Conservation (phyloP, 1,140 invertebrate species). For the Helicorthomorpha holstii region DNA sequence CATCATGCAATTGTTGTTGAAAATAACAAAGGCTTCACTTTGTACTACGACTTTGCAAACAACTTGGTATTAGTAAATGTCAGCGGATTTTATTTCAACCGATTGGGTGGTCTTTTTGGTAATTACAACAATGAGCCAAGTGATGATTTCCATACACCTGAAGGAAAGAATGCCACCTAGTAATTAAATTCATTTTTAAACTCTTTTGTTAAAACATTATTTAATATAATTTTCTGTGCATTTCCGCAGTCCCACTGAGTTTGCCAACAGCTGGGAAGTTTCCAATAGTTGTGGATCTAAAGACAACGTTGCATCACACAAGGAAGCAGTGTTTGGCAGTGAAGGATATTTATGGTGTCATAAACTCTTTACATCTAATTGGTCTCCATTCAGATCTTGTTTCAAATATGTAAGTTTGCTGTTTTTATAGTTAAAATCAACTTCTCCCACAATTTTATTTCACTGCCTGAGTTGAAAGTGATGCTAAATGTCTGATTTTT, state of each 20-base stretch:
- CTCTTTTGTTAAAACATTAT: neutral
- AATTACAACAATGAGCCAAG: conserved; percentile 70
- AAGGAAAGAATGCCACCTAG: conserved; percentile 21
- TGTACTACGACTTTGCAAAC: conserved; percentile 19
- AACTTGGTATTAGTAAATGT: conserved; percentile 26
- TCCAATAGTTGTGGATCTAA: neutral
- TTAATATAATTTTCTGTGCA: neutral
- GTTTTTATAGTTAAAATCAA: neutral
- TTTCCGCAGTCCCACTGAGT: neutral
- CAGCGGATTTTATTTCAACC: conserved; percentile 49
- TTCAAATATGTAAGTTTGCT: neutral
- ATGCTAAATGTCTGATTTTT: too few relatives aligned
- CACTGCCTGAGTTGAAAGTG: neutral
- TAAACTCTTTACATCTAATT: neutral
- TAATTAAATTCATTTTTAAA: neutral
- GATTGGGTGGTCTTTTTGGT: conserved; percentile 64
- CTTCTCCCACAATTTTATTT: neutral
- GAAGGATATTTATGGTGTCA: neutral
- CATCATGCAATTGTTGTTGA: conserved; percentile 23
- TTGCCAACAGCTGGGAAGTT: neutral
- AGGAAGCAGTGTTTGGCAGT: neutral
- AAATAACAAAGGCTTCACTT: conserved; percentile 18
- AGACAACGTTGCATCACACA: neutral
- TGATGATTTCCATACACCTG: conserved; percentile 56
- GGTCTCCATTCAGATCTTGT: neutral